Evolutionary conservation across 2,888 invertebrate species (phyloP), one percentile per base, ranked within the genome.

Genomic region (Amiota minor): DNA sequence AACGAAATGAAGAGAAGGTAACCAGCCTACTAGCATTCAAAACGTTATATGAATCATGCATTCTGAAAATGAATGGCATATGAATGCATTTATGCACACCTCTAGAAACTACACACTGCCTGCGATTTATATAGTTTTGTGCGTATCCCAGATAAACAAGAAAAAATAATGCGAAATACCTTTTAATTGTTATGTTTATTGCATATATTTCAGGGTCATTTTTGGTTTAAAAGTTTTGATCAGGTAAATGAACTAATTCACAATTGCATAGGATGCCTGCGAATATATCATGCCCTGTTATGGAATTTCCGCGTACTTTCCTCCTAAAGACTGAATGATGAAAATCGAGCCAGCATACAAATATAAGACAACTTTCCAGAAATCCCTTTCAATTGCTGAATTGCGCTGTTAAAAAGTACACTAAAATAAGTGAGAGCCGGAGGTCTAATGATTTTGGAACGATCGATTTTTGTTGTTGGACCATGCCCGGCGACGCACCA

Each of bases 391-490:
- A 23, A 2, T 23, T 23, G 3, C 23, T 23, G 23, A 23, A 23
- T 2, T 3, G 3, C n/a, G n/a, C n/a, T 1, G 3, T 1, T 23
- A 3, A 2, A 23, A 23, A 23, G 3, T 23, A 3, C 3, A 23
- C 1, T 23, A 23, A 23, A 23, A 23, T 23, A 23, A 23, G 23
- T 23, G 23, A 23, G 23, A 23, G 23, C 1, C n/a, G n/a, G 93
- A 93, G 97, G 97, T 87, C 97, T 90, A 49, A 90, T 79, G 76
- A 90, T 88, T 86, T 90, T 90, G 62, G 89, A 88, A 77, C 89
- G 87, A 86, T 90, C 90, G 75, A 90, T 89, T 85, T 89, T 90
- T 74, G 86, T 87, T 70, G 84, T 79, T 50, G 88, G 87, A 23
- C 78, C 83, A 56, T 82, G 81, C 76, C 85, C 83, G 59, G 71